Evolutionary conservation across 92 coral and sea anemone species (phyloP), one percentile per base, ranked within the genome.

Genomic region (Epizoanthus fatuus): DNA sequence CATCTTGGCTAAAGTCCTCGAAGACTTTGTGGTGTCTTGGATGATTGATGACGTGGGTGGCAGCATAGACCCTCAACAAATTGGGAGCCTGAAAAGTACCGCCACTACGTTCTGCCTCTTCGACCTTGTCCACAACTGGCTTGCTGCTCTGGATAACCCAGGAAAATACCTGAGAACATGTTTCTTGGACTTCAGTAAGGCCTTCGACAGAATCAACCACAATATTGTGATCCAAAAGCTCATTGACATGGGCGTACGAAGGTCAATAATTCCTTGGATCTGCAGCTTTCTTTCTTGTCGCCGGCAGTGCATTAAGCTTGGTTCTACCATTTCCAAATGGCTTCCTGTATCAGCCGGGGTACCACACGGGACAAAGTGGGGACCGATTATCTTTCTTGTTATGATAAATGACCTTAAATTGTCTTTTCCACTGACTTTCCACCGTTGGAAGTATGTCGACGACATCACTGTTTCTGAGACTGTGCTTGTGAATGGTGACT

Each of bases 11-110:
- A 80, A 80, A 80, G 56, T 80, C 12, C 75, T 80, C 17, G 85
- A 66, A 12, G 85, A 80, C 42, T 80, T 80, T 65, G 74, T 80
- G 37, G 85, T 80, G 4, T 81, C 40, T 8, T 81, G 64, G 85
- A 81, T 81, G 85, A 81, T 66, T 20, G 85, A 81, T 35, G 85
- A 81, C 12, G 44, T 81, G 45, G 13, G 73, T 45, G 66, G 49
- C n/a, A 37, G 22, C 5, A 80, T 80, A 1, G 85, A 80, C 22
- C 75, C 75, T 5, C 63, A 37, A 20, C 81, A 53, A 60, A 52
- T 75, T 19, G 81, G 81, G 5, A 75, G 81, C 22, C 52, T 55
- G 38, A 75, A 22, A 63, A 47, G 81, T 7, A 54, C 62, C 13
- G 52, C 81, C 16, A 55, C 81, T 0, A 75, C 81, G 45, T 55